Conservation (phyloP, 2,888 invertebrate genomes). For the Cremastinae sp. region DNA sequence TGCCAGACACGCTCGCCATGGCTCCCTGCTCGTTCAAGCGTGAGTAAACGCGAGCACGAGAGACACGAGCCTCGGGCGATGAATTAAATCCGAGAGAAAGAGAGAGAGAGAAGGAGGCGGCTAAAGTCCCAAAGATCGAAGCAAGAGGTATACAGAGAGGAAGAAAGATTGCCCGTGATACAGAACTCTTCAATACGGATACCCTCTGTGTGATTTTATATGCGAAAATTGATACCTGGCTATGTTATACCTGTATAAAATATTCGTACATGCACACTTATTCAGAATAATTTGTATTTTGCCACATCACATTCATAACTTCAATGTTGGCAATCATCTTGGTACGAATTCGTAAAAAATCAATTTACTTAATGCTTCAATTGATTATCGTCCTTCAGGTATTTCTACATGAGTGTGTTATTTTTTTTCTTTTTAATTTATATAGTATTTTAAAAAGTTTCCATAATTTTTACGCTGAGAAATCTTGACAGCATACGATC, state of each 20-base stretch:
- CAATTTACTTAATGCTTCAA: slow-evolving; percentile 54
- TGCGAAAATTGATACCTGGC: slow-evolving; percentile 57
- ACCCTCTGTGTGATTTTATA: slow-evolving; percentile 49
- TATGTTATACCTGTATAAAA: no score
- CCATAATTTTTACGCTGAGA: no score
- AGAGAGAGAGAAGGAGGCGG: slow-evolving; percentile 3
- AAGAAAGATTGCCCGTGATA: slow-evolving; percentile 37
- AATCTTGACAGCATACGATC: no score
- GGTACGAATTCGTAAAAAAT: slow-evolving; percentile 42
- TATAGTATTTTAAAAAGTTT: no score
- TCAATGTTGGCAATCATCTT: slow-evolving; percentile 48
- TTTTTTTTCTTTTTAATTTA: slow-evolving; percentile 4
- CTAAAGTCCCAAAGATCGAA: not conserved
- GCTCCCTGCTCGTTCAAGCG: slow-evolving; percentile 36
- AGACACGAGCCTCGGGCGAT: slow-evolving; percentile 65
- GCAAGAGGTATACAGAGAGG: slow-evolving; percentile 1
- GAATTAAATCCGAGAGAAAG: slow-evolving; percentile 64
- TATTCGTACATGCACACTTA: no score
- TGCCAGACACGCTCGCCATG: slow-evolving; percentile 54
- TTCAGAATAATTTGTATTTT: slow-evolving; percentile 52
- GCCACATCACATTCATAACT: slow-evolving; percentile 32
- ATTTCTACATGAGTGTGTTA: slow-evolving; percentile 16
- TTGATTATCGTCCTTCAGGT: slow-evolving; percentile 32
- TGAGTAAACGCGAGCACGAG: slow-evolving; percentile 50
- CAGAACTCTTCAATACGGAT: slow-evolving; percentile 29